A percentile compares a stretch with the other conserved stretches of the same genome.
These are phyloP conservation scores for Rhynchomys soricoides DNA, from an alignment of 2,113 vertebrate genomes.

Conservation along the genomic window DNA sequence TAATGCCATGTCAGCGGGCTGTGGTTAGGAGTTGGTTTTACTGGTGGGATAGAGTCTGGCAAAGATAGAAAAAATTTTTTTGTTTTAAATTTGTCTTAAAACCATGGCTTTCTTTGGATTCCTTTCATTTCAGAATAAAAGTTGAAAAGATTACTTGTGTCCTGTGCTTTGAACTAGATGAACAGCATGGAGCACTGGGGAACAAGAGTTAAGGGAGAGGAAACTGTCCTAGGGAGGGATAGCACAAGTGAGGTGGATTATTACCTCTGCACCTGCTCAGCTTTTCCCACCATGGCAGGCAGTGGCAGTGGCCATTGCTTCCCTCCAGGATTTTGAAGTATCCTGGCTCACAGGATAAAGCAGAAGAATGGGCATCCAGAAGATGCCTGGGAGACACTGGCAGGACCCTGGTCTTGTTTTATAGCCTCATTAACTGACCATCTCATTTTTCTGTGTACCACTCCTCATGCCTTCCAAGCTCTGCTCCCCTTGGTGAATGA, in stretches of 20 bases:
- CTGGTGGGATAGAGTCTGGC: background rate
- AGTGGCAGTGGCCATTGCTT: background rate
- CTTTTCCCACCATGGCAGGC: background rate
- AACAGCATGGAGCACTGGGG: background rate
- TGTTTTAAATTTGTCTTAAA: conserved; percentile 15
- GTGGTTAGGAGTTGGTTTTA: background rate
- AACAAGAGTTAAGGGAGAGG: too few relatives aligned
- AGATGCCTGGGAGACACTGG: background rate
- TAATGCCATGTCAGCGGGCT: background rate
- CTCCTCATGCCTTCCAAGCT: background rate
- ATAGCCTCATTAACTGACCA: accelerated
- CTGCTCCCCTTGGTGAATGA: background rate
- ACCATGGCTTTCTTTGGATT: background rate
- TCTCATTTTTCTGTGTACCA: accelerated
- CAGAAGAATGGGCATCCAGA: too few relatives aligned
- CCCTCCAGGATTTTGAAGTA: background rate
- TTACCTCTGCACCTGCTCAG: too few relatives aligned
- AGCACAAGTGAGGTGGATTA: background rate
- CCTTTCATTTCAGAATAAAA: background rate
- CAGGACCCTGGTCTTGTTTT: background rate
- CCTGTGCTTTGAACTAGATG: background rate
- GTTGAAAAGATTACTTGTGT: background rate
- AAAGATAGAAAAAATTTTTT: background rate
- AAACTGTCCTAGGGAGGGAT: background rate
- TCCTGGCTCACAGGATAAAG: background rate